Percentiles rank a stretch among this genome's conserved stretches.
phyloP scores from a whole-genome alignment of 1,140 invertebrate genomes.

The Drosophila simulans region DNA sequence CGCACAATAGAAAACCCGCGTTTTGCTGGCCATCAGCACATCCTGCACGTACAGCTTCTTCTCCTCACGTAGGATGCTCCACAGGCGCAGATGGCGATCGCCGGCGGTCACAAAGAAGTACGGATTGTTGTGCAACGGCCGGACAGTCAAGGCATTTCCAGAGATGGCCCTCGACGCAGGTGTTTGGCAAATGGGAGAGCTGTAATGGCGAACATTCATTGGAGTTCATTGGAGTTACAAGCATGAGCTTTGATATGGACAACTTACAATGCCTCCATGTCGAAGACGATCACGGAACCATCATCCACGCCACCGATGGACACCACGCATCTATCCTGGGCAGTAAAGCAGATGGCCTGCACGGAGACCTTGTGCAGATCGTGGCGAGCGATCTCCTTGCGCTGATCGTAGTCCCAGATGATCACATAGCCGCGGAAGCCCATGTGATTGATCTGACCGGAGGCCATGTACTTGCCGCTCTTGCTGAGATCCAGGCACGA shows the following conservation, averaged over 20 bases:
- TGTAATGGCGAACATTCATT: conserved; percentile 10
- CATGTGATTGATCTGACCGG: conserved; percentile 95
- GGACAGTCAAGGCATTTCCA: conserved; percentile 88
- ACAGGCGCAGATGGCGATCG: conserved; percentile 89
- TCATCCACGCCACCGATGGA: conserved; percentile 95
- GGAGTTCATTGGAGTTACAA: not conserved
- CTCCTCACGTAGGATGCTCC: conserved; percentile 90
- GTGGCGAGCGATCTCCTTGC: conserved; percentile 87
- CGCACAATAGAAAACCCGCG: conserved; percentile 88
- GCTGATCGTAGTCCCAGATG: conserved; percentile 92
- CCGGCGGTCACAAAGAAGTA: conserved; percentile 90
- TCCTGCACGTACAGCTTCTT: conserved; percentile 90
- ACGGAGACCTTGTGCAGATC: conserved; percentile 94
- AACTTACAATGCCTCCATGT: conserved; percentile 86
- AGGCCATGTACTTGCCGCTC: conserved; percentile 92
- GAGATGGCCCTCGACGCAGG: conserved; percentile 88
- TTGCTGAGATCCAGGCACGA: conserved; percentile 91
- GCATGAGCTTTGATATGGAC: no score
- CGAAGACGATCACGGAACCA: conserved; percentile 91
- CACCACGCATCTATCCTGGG: conserved; percentile 91
- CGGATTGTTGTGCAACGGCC: conserved; percentile 86
- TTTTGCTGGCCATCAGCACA: conserved; percentile 89
- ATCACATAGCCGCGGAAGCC: conserved; percentile 95
- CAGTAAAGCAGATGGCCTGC: conserved; percentile 92
- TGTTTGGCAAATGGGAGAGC: conserved; percentile 87